phyloP scores from a whole-genome alignment of 2,797 vertebrate genomes.

The Alca torda region DNA sequence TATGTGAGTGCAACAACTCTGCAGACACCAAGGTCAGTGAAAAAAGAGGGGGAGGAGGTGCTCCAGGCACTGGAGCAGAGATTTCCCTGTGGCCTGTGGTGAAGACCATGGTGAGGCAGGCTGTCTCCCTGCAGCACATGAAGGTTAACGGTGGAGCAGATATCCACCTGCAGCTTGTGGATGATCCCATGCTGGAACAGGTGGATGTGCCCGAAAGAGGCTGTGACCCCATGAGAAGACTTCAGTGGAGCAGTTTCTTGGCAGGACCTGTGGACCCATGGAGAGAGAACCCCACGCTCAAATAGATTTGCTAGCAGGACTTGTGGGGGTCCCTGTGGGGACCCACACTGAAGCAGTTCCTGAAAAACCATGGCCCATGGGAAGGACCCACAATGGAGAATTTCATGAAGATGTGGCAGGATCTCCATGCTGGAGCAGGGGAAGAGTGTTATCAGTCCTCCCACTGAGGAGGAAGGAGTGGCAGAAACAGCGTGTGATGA shows the following conservation, averaged over 20 bases:
- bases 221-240: too few relatives aligned
- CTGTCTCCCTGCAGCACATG: neutral
- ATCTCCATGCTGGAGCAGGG: neutral
- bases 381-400: too few relatives aligned
- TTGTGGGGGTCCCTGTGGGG: neutral
- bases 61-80: rapidly evolving
- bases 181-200: too few relatives aligned
- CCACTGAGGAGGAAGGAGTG: too few relatives aligned
- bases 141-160: neutral
- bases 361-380: too few relatives aligned
- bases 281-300: neutral
- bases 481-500: too few relatives aligned
- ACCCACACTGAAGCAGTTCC: neutral
- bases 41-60: neutral
- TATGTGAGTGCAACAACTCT: neutral
- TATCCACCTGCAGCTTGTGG: neutral
- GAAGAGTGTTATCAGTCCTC: neutral
- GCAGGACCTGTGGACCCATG: too few relatives aligned
- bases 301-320: neutral
- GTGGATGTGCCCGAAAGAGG: too few relatives aligned
- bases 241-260: too few relatives aligned
- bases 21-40: neutral
- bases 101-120: neutral
- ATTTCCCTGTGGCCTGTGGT: neutral
- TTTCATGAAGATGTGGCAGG: too few relatives aligned